Evolutionary conservation across 2,888 invertebrate genomes (phyloP).

Genomic region (Tachina grossa): DNA sequence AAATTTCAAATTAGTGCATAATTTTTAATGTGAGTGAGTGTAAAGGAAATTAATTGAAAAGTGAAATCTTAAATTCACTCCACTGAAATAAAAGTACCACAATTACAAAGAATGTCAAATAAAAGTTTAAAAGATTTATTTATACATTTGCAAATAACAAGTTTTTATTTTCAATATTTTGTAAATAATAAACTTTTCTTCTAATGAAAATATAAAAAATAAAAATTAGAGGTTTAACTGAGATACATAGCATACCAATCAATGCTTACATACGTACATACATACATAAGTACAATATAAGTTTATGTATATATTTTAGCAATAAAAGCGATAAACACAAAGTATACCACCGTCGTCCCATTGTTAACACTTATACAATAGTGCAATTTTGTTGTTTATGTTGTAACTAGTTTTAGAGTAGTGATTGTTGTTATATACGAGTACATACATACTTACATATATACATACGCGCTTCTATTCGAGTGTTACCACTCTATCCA

Average conservation of each 20-base stretch:
- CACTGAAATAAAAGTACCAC: not conserved
- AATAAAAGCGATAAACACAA: constrained; percentile 16
- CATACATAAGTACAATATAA: not conserved
- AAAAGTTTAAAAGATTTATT: not conserved
- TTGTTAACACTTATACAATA: constrained; percentile 43
- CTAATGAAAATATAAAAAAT: not conserved
- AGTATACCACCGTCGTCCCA: not conserved
- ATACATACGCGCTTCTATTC: not conserved
- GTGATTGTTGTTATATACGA: constrained; percentile 51
- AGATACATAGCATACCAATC: not conserved
- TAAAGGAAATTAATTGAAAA: not conserved
- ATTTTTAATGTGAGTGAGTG: constrained; percentile 30
- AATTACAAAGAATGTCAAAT: not conserved
- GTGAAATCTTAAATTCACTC: not conserved
- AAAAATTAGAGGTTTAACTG: not conserved
- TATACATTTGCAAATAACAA: not conserved
- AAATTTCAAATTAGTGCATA: constrained; percentile 1
- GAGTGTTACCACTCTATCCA: constrained; percentile 32
- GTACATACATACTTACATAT: no score
- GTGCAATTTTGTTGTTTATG: constrained; percentile 67
- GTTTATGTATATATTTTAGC: constrained; percentile 18
- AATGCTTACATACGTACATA: not conserved
- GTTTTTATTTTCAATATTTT: not conserved
- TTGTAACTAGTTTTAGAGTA: constrained; percentile 64
- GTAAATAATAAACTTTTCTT: not conserved